These are phyloP conservation scores for Hafferia zeledoni DNA, from an alignment of 2,797 vertebrate genomes.

Conservation along the genomic window DNA sequence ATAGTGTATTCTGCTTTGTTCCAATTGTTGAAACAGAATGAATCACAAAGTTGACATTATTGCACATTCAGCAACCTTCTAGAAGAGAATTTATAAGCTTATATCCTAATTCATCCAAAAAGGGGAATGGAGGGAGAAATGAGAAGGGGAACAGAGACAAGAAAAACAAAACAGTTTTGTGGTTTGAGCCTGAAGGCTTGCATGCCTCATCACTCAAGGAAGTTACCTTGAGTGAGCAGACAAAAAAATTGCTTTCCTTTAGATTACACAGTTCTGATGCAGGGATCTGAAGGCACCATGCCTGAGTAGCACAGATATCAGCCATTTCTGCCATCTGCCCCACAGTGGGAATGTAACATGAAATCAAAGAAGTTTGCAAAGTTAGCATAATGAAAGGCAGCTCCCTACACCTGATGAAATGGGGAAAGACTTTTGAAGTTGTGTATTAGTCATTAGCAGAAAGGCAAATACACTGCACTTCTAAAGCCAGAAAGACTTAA, in stretches of 20 bases:
- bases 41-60: background rate
- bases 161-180: slow-evolving; percentile 6
- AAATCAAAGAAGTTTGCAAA: slow-evolving; percentile 25
- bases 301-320: background rate
- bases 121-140: background rate
- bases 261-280: background rate
- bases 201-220: slow-evolving; percentile 15
- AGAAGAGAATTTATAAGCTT: background rate
- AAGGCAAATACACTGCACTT: background rate
- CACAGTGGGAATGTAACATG: slow-evolving; percentile 18
- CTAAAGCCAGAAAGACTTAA: background rate
- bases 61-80: background rate
- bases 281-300: slow-evolving; percentile 10
- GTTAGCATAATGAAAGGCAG: background rate
- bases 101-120: background rate
- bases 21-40: background rate
- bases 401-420: background rate
- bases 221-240: slow-evolving; percentile 5
- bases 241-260: slow-evolving; percentile 30
- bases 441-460: background rate
- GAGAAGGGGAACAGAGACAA: background rate
- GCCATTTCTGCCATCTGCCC: slow-evolving; percentile 42
- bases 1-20: background rate
- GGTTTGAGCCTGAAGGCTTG: slow-evolving; percentile 17
- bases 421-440: background rate